Conservation (phyloP, 1,140 invertebrate genomes). For the Hyposmocoma kahamanoa region DNA sequence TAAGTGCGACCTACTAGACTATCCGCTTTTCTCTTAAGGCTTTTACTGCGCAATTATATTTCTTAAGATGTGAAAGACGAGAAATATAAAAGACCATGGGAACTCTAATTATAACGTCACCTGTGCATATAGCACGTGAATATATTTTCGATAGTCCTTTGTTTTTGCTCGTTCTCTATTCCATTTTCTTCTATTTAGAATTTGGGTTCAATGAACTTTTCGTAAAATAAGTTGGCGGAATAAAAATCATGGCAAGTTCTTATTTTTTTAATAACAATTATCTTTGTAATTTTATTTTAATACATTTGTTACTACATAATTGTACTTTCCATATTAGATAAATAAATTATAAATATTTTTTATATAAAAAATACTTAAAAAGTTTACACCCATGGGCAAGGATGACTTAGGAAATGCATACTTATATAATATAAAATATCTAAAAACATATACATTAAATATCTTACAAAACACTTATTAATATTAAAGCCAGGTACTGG, state of each 20-base stretch:
- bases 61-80: no score
- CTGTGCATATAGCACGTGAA: no score
- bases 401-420: neutral
- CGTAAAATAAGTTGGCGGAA: slow-evolving; percentile 1
- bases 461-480: slow-evolving; percentile 45
- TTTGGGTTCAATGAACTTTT: no score
- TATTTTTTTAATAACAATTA: slow-evolving; percentile 29
- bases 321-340: neutral
- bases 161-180: no score
- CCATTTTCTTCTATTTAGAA: no score
- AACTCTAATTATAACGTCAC: no score
- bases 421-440: slow-evolving; percentile 4
- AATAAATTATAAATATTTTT: slow-evolving; percentile 3
- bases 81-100: no score
- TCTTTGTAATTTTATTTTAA: neutral
- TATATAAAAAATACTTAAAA: slow-evolving; percentile 5
- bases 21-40: slow-evolving; percentile 13
- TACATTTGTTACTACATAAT: neutral
- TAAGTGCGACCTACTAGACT: slow-evolving; percentile 3
- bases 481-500: slow-evolving; percentile 63
- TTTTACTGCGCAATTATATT: slow-evolving; percentile 3
- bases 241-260: slow-evolving; percentile 26
- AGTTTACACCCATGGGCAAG: neutral
- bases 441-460: slow-evolving; percentile 14
- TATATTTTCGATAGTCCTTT: neutral